These are phyloP conservation scores for Hedychridium roseum DNA, from an alignment of 2,888 invertebrate species.

Conservation along the genomic window DNA sequence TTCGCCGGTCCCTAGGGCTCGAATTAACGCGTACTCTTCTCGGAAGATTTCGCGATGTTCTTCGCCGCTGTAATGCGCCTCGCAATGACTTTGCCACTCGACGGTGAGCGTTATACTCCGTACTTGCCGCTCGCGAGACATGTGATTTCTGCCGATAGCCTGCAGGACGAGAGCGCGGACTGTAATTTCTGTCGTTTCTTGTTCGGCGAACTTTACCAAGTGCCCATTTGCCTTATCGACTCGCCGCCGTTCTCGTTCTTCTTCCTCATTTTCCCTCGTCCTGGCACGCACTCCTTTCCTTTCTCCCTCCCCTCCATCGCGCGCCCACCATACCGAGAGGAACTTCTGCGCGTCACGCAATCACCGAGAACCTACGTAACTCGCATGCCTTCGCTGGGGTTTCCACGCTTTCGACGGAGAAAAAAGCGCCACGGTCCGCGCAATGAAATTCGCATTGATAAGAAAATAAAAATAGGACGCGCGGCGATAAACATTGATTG, in stretches of 20 bases:
- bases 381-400: slow-evolving; percentile 48
- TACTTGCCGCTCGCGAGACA: slow-evolving; percentile 3
- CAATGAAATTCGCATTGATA: no score
- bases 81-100: slow-evolving; percentile 17
- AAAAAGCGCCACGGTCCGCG: slow-evolving; percentile 26
- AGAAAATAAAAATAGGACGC: slow-evolving; percentile 31
- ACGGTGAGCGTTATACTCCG: slow-evolving; percentile 15
- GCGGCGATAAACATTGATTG: slow-evolving; percentile 25
- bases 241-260: slow-evolving; percentile 23
- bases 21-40: no score
- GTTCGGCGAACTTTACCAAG: slow-evolving; percentile 48
- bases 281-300: slow-evolving; percentile 6
- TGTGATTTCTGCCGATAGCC: slow-evolving; percentile 15
- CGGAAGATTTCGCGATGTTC: no score
- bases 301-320: slow-evolving; percentile 3
- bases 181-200: slow-evolving; percentile 44
- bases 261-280: slow-evolving; percentile 19
- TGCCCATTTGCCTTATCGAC: slow-evolving; percentile 54
- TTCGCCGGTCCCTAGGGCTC: no score
- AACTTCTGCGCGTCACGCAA: slow-evolving; percentile 48
- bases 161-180: slow-evolving; percentile 12
- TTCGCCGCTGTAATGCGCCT: no score
- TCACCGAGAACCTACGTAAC: slow-evolving; percentile 33
- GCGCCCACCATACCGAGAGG: slow-evolving; percentile 43
- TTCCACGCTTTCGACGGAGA: slow-evolving; percentile 39